Evolutionary conservation across 2,888 invertebrate species (phyloP), one percentile per base, ranked within the genome.

Genomic region (Cosmorhoe ocellata): DNA sequence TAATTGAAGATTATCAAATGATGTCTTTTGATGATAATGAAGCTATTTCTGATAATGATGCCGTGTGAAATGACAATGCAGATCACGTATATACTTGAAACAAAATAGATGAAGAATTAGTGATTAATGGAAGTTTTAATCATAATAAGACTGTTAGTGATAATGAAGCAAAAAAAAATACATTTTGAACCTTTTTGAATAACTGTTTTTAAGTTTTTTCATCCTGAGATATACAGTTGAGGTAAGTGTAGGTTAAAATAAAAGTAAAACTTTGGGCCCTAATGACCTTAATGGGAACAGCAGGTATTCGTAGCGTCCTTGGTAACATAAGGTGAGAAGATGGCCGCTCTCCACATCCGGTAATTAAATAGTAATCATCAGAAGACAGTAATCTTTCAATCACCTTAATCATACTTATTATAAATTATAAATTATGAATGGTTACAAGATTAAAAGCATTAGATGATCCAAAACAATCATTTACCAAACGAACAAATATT

Each of bases 221-320:
- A 18, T 18, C 2, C 18, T 18, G 6, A 42, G 27, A 33, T 26
- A 27, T 8, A 18, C n/a, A 11, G 24, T 33, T 26, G 13, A 9
- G 10, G 27, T 26, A 33, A 13, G 18, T n/a, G 14, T 34, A 28
- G 30, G n/a, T 26, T 27, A 27, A 49, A 49, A 43, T 43, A 39
- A 52, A 43, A 52, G 14, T 36, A 39, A 47, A 52, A 43, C n/a
- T 38, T 32, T 41, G 1, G 24, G 61, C 62, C 62, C 51, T 56
- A 66, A 66, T 69, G 74, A 70, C 70, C 71, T 74, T 74, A 71
- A 69, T 76, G 73, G 73, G 77, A 81, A 81, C 76, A 72, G 68
- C 61, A 68, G 74, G 69, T 71, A 63, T 68, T 65, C 57, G 62
- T 56, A 14, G 47, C 65, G 81, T 74, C 84, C 86, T 85, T 84